Conservation (phyloP, 1,140 invertebrate species). For the Camponotus floridanus region DNA sequence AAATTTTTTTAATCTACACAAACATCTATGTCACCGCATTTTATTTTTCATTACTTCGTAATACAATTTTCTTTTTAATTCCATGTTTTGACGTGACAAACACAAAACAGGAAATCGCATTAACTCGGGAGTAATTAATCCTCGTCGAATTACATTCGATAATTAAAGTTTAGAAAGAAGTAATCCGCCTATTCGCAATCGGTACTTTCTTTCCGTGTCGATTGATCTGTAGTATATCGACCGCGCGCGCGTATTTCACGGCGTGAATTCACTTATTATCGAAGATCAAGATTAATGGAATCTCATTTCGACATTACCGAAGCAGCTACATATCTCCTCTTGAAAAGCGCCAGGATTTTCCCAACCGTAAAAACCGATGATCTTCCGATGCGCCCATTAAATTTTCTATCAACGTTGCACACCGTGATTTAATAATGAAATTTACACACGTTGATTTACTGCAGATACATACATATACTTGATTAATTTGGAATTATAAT, state of each 20-base stretch:
- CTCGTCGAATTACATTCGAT: conserved; percentile 29
- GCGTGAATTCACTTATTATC: conserved; percentile 52
- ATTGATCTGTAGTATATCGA: conserved; percentile 1
- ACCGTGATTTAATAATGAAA: conserved; percentile 49
- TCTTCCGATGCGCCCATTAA: conserved; percentile 16
- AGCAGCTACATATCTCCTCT: conserved; percentile 14
- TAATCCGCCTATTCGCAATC: conserved; percentile 12
- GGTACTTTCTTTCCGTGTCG: conserved; percentile 30
- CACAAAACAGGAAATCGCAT: conserved; percentile 30
- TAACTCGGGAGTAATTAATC: conserved; percentile 51
- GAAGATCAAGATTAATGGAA: conserved; percentile 63
- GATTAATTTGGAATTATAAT: conserved; percentile 6
- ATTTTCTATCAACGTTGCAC: conserved; percentile 18
- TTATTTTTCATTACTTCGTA: conserved; percentile 16
- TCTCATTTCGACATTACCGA: neutral
- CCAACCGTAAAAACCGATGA: conserved; percentile 19
- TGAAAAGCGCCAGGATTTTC: neutral
- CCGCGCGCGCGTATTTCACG: conserved; percentile 22
- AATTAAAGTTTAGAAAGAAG: conserved; percentile 45
- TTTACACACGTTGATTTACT: neutral
- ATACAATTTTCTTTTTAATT: conserved; percentile 1
- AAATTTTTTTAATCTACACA: neutral
- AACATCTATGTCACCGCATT: neutral
- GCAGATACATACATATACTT: neutral
- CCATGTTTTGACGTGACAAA: neutral